These are phyloP conservation scores for Psilopsiagon aurifrons DNA, from an alignment of 2,113 vertebrate genomes.

Conservation along the genomic window DNA sequence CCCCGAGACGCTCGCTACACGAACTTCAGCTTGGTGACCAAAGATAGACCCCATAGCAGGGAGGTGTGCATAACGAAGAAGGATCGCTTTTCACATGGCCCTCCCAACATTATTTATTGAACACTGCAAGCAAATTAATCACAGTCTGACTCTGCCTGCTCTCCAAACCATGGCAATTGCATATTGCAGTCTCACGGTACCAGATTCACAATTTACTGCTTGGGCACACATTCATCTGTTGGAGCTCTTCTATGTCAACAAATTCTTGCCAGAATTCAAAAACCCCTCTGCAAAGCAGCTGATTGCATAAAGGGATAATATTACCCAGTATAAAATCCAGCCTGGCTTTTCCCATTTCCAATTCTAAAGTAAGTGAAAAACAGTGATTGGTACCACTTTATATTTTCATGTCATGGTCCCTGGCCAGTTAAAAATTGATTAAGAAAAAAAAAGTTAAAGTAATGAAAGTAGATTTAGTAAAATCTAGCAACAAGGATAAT, in stretches of 20 bases:
- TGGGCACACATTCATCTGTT: rapidly evolving
- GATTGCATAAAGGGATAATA: neutral
- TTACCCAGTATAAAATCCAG: neutral
- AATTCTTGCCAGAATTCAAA: neutral
- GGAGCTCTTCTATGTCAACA: neutral
- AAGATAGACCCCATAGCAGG: constrained; percentile 59
- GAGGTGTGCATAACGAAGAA: neutral
- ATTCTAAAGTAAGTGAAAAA: neutral
- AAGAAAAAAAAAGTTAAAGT: neutral
- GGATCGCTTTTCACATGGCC: constrained; percentile 58
- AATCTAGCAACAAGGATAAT: neutral
- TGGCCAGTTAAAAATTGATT: neutral
- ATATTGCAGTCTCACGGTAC: neutral
- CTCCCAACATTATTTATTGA: constrained; percentile 11
- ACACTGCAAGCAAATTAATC: neutral
- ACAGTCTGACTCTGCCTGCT: neutral
- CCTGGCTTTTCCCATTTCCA: neutral
- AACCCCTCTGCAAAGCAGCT: neutral
- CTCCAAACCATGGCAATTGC: constrained; percentile 9
- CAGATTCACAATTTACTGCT: neutral
- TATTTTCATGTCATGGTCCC: neutral
- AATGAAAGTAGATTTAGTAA: neutral
- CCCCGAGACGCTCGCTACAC: neutral
- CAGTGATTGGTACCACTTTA: rapidly evolving
- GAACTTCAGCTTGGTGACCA: constrained; percentile 41